Conservation (phyloP, 2,888 invertebrate species). For the Tyria jacobaeae region DNA sequence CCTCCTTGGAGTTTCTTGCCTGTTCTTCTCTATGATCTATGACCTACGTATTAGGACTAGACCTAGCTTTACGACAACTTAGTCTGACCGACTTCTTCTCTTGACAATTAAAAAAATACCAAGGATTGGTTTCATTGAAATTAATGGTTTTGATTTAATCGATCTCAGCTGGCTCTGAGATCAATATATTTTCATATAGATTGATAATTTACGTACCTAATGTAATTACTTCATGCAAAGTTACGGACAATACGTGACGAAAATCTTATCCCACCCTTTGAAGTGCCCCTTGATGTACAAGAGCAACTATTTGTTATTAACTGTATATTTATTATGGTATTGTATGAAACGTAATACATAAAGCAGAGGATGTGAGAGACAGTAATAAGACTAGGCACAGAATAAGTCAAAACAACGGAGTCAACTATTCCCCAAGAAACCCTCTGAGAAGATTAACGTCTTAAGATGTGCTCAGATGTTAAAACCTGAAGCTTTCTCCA, state of each 20-base stretch:
- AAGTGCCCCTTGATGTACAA: background rate
- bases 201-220: background rate
- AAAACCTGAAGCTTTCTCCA: background rate
- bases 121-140: background rate
- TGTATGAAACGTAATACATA: background rate
- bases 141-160: no score
- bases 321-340: background rate
- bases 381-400: background rate
- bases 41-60: no score
- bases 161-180: no score
- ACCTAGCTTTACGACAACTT: no score
- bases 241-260: no score
- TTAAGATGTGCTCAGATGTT: background rate
- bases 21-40: no score
- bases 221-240: background rate
- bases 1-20: no score
- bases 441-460: background rate
- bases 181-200: no score
- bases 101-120: no score
- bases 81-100: no score
- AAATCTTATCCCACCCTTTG: background rate
- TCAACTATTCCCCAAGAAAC: background rate
- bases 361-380: background rate
- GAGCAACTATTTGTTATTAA: background rate
- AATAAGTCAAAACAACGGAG: background rate